A percentile compares a stretch with the other conserved stretches of the same genome.
These are phyloP conservation scores for Saguinus imperator DNA, from an alignment of 2,113 vertebrate genomes.

Conservation along the genomic window DNA sequence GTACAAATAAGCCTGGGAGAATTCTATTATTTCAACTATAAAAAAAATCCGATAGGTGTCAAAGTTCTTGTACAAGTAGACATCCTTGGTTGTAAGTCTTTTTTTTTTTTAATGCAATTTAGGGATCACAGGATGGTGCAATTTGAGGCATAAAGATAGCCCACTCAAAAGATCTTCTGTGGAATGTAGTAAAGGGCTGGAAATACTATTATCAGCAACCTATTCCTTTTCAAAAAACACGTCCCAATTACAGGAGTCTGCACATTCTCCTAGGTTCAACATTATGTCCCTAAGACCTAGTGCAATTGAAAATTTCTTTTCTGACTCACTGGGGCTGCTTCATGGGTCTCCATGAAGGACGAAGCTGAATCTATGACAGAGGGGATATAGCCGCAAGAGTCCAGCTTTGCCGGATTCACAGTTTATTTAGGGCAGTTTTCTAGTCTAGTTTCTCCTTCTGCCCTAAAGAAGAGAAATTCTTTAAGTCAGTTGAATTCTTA, in stretches of 20 bases:
- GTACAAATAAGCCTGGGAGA: background rate
- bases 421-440: background rate
- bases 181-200: background rate
- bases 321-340: background rate
- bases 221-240: background rate
- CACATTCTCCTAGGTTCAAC: background rate
- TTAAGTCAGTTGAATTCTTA: background rate
- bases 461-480: background rate
- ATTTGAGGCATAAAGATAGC: background rate
- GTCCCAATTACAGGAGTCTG: background rate
- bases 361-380: background rate
- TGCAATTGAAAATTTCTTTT: background rate
- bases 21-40: conserved; percentile 2
- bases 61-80: background rate
- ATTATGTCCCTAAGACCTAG: background rate
- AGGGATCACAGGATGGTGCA: background rate
- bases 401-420: background rate
- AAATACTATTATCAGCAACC: background rate
- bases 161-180: background rate
- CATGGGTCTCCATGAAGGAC: background rate
- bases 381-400: background rate
- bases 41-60: background rate
- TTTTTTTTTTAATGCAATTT: background rate
- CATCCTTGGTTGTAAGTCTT: background rate
- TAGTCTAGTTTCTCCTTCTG: background rate